Conservation (phyloP, 2,888 invertebrate genomes). For the Agonopterix alstromeriana region DNA sequence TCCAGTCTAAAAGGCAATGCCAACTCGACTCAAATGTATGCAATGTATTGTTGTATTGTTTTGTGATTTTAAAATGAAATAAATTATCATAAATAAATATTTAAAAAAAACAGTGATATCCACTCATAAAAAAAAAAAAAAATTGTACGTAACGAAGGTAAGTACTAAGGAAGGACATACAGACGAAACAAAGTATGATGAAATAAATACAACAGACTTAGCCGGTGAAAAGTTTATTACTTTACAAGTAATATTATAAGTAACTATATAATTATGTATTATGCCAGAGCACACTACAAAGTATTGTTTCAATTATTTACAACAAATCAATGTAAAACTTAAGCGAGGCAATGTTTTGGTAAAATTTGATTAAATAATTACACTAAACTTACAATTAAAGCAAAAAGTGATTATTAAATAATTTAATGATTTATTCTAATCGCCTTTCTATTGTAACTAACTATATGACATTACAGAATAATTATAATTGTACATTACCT, state of each 20-base stretch:
- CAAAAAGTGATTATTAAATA: conserved; percentile 1
- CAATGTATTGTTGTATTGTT: too few relatives aligned
- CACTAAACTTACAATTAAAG: conserved; percentile 18
- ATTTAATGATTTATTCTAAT: conserved; percentile 1
- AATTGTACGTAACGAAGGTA: too few relatives aligned
- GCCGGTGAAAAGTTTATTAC: conserved; percentile 65
- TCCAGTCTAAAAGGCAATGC: too few relatives aligned
- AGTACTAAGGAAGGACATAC: too few relatives aligned
- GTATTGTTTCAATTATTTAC: conserved; percentile 52
- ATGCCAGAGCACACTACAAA: conserved; percentile 66
- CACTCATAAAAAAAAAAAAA: too few relatives aligned
- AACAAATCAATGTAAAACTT: conserved; percentile 58
- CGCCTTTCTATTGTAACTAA: background rate
- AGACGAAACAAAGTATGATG: too few relatives aligned
- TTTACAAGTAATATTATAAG: conserved; percentile 32
- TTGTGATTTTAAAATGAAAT: too few relatives aligned
- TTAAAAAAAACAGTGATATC: too few relatives aligned
- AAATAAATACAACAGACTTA: conserved; percentile 12
- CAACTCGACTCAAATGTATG: too few relatives aligned
- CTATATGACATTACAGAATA: background rate
- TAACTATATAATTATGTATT: conserved; percentile 45
- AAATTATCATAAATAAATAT: too few relatives aligned
- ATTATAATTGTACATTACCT: conserved; percentile 48
- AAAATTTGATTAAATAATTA: conserved; percentile 65
- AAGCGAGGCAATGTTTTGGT: conserved; percentile 76